Base-by-base conservation (phyloP, 2,888 invertebrate species). In the Hydriomena furcata region DNA sequence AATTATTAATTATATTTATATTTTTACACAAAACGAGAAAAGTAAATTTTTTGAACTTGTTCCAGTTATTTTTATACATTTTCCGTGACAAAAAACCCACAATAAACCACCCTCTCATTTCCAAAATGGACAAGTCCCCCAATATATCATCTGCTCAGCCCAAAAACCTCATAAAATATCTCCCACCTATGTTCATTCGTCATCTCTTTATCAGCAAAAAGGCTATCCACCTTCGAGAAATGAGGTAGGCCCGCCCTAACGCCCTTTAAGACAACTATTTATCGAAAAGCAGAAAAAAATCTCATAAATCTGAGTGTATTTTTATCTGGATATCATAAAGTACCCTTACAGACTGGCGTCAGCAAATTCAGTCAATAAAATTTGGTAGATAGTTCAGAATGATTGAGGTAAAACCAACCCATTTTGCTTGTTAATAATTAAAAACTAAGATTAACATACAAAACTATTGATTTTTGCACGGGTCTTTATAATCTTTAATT, bases 251-350 rank as follows among this genome's bases (percentile, higher is more conserved):
- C 68, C 76, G 77, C 81, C 84, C 83, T 77, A 57, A 62, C 63
- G 73, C 75, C 80, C 84, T 77, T 73, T 80, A 80, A 85, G 82
- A 85, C 85, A 85, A 86, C 87, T 87, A 87, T 85, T 88, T 87
- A 87, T 85, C 81, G 79, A 70, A 61, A 69, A 66, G 66, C 65
- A 68, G 70, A 67, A 71, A 76, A 66, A 76, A 73, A 65, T 65
- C 61, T 70, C 73, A 83, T 85, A 84, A 85, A 85, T 85, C 84
- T 84, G 64, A 71, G 68, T 67, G 71, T 66, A 74, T 81, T 83
- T 80, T 82, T 83, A 84, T 84, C 83, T 79, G 73, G 70, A 76
- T 76, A 84, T 84, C 82, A 81, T 68, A 68, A 75, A 82, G 82
- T 80, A 76, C 66, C 68, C 62, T 61, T 58, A 55, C 36, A 55